Evolutionary conservation across 2,888 invertebrate genomes (phyloP).

Genomic region (Lasioglossum leucozonium): DNA sequence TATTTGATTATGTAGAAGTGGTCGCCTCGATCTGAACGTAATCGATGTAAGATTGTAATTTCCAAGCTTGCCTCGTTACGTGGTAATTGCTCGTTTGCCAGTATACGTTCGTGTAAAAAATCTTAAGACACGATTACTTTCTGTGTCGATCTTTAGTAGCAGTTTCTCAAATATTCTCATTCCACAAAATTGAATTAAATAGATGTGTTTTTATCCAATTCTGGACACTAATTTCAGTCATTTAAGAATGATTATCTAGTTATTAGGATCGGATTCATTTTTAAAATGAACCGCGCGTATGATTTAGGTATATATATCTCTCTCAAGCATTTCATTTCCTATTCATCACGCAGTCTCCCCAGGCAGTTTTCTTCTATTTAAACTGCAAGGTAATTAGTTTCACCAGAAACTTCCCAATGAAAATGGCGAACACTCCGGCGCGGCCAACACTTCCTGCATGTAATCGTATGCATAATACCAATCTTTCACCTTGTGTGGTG

Average conservation of each 20-base stretch:
- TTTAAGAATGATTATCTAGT: background rate
- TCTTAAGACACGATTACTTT: background rate
- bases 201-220: background rate
- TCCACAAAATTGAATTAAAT: background rate
- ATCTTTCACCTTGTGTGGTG: conserved; percentile 31
- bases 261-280: background rate
- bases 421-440: background rate
- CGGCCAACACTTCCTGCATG: conserved; percentile 10
- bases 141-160: background rate
- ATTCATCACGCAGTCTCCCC: background rate
- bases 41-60: conserved; percentile 67
- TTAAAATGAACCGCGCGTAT: background rate
- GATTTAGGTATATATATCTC: background rate
- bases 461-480: conserved; percentile 19
- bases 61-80: conserved; percentile 60
- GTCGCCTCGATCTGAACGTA: conserved; percentile 38
- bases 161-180: background rate
- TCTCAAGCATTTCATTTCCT: background rate
- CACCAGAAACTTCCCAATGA: background rate
- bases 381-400: conserved; percentile 2
- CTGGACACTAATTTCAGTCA: background rate
- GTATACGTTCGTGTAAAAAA: conserved; percentile 30
- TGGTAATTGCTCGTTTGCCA: conserved; percentile 42
- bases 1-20: conserved; percentile 52
- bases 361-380: background rate